Conservation (phyloP, 2,113 vertebrate genomes). For the Motacilla tschutschensis region DNA sequence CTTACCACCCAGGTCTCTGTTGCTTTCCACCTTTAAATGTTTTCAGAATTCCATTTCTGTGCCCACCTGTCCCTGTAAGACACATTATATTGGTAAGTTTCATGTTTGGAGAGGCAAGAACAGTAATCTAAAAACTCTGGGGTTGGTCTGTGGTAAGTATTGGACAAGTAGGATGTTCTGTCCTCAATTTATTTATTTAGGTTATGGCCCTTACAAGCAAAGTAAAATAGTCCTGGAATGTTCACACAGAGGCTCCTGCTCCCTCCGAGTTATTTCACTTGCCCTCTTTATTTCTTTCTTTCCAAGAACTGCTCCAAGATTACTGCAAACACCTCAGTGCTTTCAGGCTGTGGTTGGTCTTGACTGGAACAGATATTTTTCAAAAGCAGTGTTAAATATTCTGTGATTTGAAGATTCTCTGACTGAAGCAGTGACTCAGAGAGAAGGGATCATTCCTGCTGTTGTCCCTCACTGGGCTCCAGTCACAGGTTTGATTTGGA, state of each 20-base stretch:
- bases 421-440: neutral
- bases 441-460: neutral
- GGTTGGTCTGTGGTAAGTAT: neutral
- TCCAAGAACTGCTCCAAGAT: neutral
- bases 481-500: neutral
- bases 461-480: neutral
- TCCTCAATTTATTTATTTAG: neutral
- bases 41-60: slow-evolving; percentile 1
- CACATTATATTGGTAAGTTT: neutral
- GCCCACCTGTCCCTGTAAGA: neutral
- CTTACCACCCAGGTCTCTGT: neutral
- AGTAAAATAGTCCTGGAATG: neutral
- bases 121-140: neutral
- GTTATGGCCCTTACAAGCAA: neutral
- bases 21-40: neutral
- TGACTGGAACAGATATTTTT: neutral
- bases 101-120: neutral
- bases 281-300: neutral
- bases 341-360: neutral
- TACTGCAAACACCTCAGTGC: neutral
- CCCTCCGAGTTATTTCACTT: neutral
- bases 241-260: neutral
- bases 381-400: neutral
- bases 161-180: neutral
- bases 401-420: neutral